phyloP scores from a whole-genome alignment of 2,888 invertebrate species.

The Hyalella azteca region DNA sequence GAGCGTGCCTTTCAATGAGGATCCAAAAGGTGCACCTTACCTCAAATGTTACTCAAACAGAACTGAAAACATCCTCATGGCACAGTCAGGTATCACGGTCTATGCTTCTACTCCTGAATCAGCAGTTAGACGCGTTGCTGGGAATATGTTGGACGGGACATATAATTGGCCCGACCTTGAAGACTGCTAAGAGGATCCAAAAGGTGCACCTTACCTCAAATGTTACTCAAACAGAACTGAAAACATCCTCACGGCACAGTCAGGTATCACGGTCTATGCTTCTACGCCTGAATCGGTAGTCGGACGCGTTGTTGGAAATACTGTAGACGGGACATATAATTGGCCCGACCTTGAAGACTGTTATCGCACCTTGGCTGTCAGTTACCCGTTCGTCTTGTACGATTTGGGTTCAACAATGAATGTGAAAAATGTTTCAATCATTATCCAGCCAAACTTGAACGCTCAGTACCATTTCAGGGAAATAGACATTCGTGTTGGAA shows the following conservation, averaged over 20 bases:
- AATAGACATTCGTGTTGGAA: background rate
- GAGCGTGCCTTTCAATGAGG: background rate
- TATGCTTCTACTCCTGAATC: background rate
- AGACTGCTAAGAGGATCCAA: background rate
- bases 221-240: background rate
- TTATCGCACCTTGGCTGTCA: background rate
- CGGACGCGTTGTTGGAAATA: no score
- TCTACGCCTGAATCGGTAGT: background rate
- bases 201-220: background rate
- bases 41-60: background rate
- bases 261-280: background rate
- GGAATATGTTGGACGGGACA: background rate
- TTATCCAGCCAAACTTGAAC: background rate
- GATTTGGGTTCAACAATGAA: background rate
- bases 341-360: background rate
- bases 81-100: background rate
- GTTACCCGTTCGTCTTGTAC: background rate
- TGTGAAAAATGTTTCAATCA: background rate
- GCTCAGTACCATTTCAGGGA: background rate
- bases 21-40: background rate
- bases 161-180: background rate
- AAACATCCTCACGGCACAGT: constrained; percentile 7
- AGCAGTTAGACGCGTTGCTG: background rate
- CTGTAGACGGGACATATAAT: background rate
- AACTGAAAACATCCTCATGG: background rate